Evolutionary conservation across 2,113 vertebrate genomes (phyloP), one percentile per base, ranked within the genome.

Genomic region (Microtus ochrogaster): DNA sequence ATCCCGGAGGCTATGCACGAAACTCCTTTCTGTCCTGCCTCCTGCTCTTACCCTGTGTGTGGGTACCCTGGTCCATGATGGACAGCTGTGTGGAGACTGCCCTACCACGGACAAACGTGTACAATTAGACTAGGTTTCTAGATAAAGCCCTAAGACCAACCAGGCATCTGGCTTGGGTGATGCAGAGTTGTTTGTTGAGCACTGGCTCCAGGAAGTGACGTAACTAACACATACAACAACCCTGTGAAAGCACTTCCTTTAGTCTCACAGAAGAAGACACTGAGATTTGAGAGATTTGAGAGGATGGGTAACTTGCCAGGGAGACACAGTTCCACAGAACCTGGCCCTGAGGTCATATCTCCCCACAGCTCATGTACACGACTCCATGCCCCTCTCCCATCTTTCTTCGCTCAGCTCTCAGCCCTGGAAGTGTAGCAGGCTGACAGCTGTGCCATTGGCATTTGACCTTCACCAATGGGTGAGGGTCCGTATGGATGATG

Each of bases 391-490:
- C 3, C 44, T 55, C 58, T 89, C 30, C 21, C 3, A 17, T 39
- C 72, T 55, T 95, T 79, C 61, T 61, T 78, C n/a, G 44, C 33
- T 41, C 52, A 21, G 52, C 52, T 78, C 41, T 55, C 77, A 66
- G 39, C 52, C 47, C n/a, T 89, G 66, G 52, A 52, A 17, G 55
- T 28, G 4, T 68, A 41, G 52, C 17, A 86, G 41, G 39, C 79
- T 36, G 72, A 36, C 55, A 41, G 10, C 30, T 91, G 88, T 41
- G 36, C 61, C 66, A 22, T 19, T 30, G 52, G 24, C 86, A 47
- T 55, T 94, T 96, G 94, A 77, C 95, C 92, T 97, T 96, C 95
- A 7, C 22, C 22, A 36, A 24, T 63, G 49, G 79, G 73, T 3
- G 30, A 92, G 41, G 70, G 73, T 73, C 55, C 84, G 6, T 74